A percentile compares a stretch with the other conserved stretches of the same genome.
phyloP scores from a whole-genome alignment of 2,113 vertebrate species.

The human region GRCh38 chr12:83130001-83130500 shows the following conservation, averaged over 20 bases:
- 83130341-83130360: conserved; percentile 53
- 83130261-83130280: conserved; percentile 41
- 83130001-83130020: conserved; percentile 15
- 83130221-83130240: conserved; percentile 10
- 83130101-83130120: background rate
- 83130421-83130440: conserved; percentile 74
- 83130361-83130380: background rate
- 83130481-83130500: conserved; percentile 55
- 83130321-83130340: conserved; percentile 35
- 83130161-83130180: conserved; percentile 51
- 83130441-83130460: conserved; percentile 70
- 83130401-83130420: conserved; percentile 56
- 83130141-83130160: conserved; percentile 12
- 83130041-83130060: background rate
- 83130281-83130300: conserved; percentile 3
- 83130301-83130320: background rate
- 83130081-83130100: background rate
- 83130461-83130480: conserved; percentile 54
- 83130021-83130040: conserved; percentile 41
- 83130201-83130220: background rate
- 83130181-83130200: conserved; percentile 13
- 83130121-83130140: conserved; percentile 38
- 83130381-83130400: conserved; percentile 60
- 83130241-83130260: background rate
- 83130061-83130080: conserved; percentile 52